Evolutionary conservation across 2,797 vertebrate species (phyloP).

Genomic region (Otolemur crassicaudatus): DNA sequence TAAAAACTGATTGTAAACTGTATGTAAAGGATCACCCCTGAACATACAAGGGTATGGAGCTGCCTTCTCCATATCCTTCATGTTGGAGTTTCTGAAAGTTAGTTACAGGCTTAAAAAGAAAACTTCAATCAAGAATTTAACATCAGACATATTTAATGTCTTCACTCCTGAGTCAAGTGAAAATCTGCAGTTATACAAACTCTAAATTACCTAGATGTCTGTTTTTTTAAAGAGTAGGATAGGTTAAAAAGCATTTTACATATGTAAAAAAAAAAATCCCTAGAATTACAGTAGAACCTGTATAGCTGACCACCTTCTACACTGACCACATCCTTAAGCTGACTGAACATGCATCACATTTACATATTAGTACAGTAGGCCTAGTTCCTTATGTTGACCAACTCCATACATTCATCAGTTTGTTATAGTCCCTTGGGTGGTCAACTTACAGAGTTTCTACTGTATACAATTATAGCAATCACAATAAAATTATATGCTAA

Average conservation of each 20-base stretch:
- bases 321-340: no score
- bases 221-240: neutral
- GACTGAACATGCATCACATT: no score
- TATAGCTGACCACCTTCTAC: no score
- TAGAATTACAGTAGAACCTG: neutral
- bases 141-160: neutral
- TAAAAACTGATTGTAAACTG: neutral
- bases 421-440: no score
- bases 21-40: neutral
- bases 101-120: neutral
- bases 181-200: neutral
- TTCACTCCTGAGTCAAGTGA: neutral
- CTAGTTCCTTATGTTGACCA: no score
- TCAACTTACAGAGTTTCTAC: no score
- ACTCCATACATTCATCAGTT: no score
- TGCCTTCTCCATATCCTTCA: neutral
- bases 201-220: neutral
- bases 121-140: constrained; percentile 38
- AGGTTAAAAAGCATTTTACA: neutral
- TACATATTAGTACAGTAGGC: no score
- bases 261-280: neutral
- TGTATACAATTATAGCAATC: neutral
- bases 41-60: neutral
- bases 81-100: neutral
- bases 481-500: neutral